phyloP scores from a whole-genome alignment of 2,113 vertebrate species.

The Orthonyx spaldingii region DNA sequence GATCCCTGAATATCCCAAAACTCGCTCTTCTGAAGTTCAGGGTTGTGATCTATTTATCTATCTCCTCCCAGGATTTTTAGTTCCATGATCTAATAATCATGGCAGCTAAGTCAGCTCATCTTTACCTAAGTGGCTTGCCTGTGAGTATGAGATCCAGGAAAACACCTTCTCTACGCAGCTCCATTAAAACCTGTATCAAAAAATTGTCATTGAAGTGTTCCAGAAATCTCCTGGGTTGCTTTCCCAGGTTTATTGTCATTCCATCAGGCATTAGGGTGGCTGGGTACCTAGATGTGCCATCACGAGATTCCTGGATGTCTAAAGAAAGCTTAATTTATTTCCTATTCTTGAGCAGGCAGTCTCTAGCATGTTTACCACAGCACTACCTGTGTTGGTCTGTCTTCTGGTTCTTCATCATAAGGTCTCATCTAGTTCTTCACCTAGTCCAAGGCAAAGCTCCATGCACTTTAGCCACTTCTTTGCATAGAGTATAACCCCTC shows the following conservation, averaged over 20 bases:
- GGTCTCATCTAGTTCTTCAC: not conserved
- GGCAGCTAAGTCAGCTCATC: not conserved
- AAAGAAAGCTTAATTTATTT: not conserved
- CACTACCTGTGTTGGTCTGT: not conserved
- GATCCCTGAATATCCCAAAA: not conserved
- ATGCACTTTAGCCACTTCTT: not conserved
- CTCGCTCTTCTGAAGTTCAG: not conserved
- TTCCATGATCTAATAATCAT: not conserved
- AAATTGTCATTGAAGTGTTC: not conserved
- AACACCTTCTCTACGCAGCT: not conserved
- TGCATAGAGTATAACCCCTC: not conserved
- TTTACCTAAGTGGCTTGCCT: not conserved
- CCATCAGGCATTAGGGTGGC: not conserved
- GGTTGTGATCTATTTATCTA: not conserved
- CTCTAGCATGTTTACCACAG: not conserved
- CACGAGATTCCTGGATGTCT: not conserved
- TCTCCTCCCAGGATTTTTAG: not conserved
- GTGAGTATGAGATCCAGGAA: not conserved
- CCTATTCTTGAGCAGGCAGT: not conserved
- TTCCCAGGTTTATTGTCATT: not conserved
- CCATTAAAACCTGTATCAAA: not conserved
- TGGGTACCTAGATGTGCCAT: not conserved
- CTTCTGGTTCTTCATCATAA: not conserved
- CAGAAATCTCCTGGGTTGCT: not conserved
- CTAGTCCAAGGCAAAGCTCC: not conserved